phyloP scores from a whole-genome alignment of 2,888 invertebrate species.

The Melanostoma scalare region DNA sequence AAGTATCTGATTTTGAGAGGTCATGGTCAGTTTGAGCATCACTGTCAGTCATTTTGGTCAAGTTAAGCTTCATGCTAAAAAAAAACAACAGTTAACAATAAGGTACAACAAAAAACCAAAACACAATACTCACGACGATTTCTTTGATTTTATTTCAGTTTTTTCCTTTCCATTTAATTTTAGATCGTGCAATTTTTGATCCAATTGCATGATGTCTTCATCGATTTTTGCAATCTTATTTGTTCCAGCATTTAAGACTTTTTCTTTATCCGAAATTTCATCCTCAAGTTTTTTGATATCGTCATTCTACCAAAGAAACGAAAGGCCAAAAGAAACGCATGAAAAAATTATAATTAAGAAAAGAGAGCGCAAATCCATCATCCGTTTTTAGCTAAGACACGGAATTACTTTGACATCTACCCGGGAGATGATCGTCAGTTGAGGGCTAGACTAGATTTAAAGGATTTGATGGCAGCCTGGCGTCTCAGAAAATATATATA shows the following conservation, averaged over 20 bases:
- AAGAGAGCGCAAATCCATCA: neutral
- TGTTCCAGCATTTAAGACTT: slow-evolving; percentile 85
- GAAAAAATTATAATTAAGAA: slow-evolving; percentile 11
- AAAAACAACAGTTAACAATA: slow-evolving; percentile 39
- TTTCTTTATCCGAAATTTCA: slow-evolving; percentile 84
- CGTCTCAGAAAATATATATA: no score
- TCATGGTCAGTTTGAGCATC: slow-evolving; percentile 79
- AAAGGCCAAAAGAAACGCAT: no score
- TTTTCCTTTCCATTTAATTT: slow-evolving; percentile 43
- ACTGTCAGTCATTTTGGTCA: slow-evolving; percentile 83
- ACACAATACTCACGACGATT: slow-evolving; percentile 82
- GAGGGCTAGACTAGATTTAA: no score
- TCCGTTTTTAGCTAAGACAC: no score
- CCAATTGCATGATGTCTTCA: slow-evolving; percentile 86
- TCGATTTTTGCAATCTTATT: slow-evolving; percentile 88
- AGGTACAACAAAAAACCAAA: slow-evolving; percentile 8
- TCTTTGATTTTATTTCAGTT: slow-evolving; percentile 80
- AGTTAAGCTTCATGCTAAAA: slow-evolving; percentile 86
- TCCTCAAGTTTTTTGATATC: slow-evolving; percentile 88
- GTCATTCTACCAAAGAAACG: slow-evolving; percentile 84
- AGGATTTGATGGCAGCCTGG: no score
- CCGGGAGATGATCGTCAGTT: no score
- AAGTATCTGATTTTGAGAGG: slow-evolving; percentile 79
- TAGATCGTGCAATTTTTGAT: slow-evolving; percentile 84
- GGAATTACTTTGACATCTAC: no score